Evolutionary conservation across 2,797 vertebrate species (phyloP).

Genomic region (Bovichtus diacanthus): DNA sequence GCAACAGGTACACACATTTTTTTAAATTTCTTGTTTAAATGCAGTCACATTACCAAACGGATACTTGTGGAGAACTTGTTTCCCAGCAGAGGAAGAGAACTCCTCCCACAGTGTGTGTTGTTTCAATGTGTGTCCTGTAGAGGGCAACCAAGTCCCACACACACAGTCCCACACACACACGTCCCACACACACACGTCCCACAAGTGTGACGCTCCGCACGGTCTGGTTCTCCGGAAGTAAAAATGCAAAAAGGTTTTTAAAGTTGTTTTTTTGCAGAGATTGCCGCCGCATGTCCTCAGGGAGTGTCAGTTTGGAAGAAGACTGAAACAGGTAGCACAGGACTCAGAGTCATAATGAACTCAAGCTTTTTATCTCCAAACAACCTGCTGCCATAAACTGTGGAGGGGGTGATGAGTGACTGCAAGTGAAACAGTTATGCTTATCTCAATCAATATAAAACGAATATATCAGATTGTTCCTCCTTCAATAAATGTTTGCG

Average conservation of each 20-base stretch:
- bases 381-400: not conserved
- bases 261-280: not conserved
- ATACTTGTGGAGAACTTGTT: not conserved
- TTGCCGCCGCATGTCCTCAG: not conserved
- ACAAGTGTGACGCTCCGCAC: too few species aligned
- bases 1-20: not conserved
- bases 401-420: not conserved
- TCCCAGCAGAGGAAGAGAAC: not conserved
- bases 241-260: not conserved
- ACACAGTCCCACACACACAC: too few species aligned
- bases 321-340: not conserved
- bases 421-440: not conserved
- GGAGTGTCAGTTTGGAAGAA: not conserved
- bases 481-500: too few species aligned
- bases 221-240: not conserved
- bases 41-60: not conserved
- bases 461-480: too few species aligned
- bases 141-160: conserved; percentile 65
- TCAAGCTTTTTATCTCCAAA: not conserved
- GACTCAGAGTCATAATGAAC: not conserved
- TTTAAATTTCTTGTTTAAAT: too few species aligned
- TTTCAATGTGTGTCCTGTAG: conserved; percentile 59
- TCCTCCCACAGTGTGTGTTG: not conserved
- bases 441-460: too few species aligned
- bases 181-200: too few species aligned